Conservation (phyloP, 2,888 invertebrate genomes). For the Heteromurus nitidus region DNA sequence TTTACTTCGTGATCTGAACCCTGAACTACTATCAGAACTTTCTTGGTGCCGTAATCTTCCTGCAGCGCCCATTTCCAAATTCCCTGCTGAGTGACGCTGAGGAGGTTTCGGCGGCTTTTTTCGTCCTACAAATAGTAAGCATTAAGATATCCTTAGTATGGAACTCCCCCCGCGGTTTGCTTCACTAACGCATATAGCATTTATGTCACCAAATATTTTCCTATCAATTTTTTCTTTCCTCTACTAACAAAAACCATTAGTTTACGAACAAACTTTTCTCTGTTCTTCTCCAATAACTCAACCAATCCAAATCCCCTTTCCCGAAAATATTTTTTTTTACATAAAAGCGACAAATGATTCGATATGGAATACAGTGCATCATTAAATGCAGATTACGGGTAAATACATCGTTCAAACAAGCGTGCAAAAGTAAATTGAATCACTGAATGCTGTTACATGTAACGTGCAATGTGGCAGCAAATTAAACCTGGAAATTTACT, state of each 20-base stretch:
- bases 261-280: constrained; percentile 28
- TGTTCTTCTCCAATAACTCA: background rate
- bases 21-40: constrained; percentile 77
- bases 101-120: constrained; percentile 82
- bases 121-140: constrained; percentile 68
- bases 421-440: too few relatives aligned
- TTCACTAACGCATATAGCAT: too few relatives aligned
- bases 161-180: too few relatives aligned
- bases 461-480: too few relatives aligned
- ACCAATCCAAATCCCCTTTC: constrained; percentile 37
- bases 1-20: constrained; percentile 89
- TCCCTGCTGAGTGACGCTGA: constrained; percentile 88
- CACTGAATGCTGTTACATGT: too few relatives aligned
- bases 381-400: too few relatives aligned
- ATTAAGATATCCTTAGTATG: background rate
- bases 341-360: too few relatives aligned
- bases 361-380: too few relatives aligned
- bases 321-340: too few relatives aligned
- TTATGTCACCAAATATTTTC: too few relatives aligned
- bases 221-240: constrained; percentile 15
- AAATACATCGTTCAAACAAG: too few relatives aligned
- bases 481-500: too few relatives aligned
- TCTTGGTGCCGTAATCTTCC: constrained; percentile 72
- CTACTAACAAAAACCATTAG: background rate
- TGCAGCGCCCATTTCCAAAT: constrained; percentile 84